phyloP scores from a whole-genome alignment of 2,888 invertebrate genomes.

The Leptinotarsa juncta region DNA sequence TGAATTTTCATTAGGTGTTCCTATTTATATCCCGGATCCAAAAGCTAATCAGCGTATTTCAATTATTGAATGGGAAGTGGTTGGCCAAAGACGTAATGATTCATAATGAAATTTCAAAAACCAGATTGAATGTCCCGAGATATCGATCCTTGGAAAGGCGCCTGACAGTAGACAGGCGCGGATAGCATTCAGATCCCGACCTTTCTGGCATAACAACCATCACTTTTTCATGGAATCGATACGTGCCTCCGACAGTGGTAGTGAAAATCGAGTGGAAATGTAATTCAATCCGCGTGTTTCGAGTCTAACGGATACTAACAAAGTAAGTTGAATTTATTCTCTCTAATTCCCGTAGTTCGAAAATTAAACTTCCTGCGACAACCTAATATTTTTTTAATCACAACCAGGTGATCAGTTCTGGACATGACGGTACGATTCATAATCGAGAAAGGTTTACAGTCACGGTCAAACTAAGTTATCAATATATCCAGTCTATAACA shows the following conservation, averaged over 20 bases:
- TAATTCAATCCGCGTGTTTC: background rate
- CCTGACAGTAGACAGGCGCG: slow-evolving; percentile 42
- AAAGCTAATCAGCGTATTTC: background rate
- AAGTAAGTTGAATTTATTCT: background rate
- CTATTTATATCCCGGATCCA: background rate
- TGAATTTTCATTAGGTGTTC: background rate
- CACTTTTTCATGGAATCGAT: slow-evolving; percentile 49
- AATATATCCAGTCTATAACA: no score
- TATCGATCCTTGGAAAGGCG: slow-evolving; percentile 55
- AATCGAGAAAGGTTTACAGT: no score
- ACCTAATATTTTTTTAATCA: background rate
- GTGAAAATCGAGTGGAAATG: slow-evolving; percentile 13
- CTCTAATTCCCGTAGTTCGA: no score
- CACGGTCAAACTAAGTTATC: no score
- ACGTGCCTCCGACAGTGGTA: slow-evolving; percentile 21
- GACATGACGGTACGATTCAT: no score
- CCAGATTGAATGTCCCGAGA: slow-evolving; percentile 25
- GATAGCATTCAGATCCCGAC: slow-evolving; percentile 48
- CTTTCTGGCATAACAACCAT: slow-evolving; percentile 35
- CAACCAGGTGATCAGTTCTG: no score
- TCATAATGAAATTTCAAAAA: slow-evolving; percentile 26
- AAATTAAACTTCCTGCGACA: background rate
- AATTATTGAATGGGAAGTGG: background rate
- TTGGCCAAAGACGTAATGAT: background rate
- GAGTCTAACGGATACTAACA: background rate